Percentiles rank a stretch among this genome's conserved stretches.
phyloP scores from a whole-genome alignment of 2,113 vertebrate genomes.

The Bubo blakistoni region DNA sequence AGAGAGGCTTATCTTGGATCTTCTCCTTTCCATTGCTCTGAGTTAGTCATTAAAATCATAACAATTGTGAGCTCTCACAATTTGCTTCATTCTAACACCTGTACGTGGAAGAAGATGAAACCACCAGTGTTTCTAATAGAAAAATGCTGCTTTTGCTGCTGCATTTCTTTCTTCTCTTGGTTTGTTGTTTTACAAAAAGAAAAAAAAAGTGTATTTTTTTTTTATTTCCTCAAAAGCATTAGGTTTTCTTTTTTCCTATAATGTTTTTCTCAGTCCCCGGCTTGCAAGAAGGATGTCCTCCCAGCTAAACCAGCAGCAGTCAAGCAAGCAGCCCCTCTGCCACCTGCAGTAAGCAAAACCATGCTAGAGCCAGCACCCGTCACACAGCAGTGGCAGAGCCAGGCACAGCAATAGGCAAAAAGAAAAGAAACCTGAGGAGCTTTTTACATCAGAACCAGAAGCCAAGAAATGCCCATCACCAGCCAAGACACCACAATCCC shows the following conservation, averaged over 20 bases:
- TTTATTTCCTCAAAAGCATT: neutral
- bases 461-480: neutral
- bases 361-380: neutral
- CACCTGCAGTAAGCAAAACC: neutral
- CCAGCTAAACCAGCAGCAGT: neutral
- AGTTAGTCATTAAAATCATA: neutral
- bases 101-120: neutral
- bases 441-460: neutral
- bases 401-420: neutral
- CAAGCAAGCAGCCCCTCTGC: neutral
- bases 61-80: neutral
- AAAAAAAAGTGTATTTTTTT: neutral
- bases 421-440: neutral
- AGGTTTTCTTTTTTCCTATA: neutral
- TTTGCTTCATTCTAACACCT: neutral
- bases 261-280: neutral
- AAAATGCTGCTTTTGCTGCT: neutral
- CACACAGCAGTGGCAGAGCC: neutral
- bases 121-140: neutral
- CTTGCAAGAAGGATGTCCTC: neutral
- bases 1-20: neutral
- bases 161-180: neutral
- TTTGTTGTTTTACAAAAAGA: neutral
- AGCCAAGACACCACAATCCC: neutral
- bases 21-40: neutral